Conservation (phyloP, 2,888 invertebrate genomes). For the Pandemis cinnamomeana region DNA sequence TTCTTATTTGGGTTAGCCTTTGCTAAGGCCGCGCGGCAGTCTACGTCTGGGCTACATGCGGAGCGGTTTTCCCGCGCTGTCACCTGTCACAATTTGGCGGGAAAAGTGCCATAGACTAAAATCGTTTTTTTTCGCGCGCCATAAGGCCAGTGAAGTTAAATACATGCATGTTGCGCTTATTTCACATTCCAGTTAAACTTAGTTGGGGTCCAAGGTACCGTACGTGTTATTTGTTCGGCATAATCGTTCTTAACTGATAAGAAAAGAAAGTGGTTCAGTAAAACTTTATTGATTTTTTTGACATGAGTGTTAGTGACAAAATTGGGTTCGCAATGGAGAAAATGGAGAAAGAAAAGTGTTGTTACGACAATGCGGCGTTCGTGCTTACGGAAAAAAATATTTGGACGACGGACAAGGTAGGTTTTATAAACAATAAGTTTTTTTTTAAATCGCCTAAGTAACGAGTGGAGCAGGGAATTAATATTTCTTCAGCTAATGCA, state of each 20-base stretch:
- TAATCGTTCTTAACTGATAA: constrained; percentile 43
- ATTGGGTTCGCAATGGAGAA: constrained; percentile 50
- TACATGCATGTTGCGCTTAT: background rate
- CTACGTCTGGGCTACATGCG: constrained; percentile 52
- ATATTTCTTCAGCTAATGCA: constrained; percentile 27
- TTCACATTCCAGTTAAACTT: background rate
- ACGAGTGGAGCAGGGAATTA: background rate
- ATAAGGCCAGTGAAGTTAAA: constrained; percentile 17
- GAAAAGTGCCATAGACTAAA: constrained; percentile 51
- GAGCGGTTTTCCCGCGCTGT: constrained; percentile 61
- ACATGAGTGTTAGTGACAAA: constrained; percentile 51
- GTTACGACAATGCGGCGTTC: constrained; percentile 73
- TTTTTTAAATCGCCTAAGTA: background rate
- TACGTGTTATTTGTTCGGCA: background rate
- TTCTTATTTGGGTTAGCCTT: constrained; percentile 59
- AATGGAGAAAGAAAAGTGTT: constrained; percentile 60
- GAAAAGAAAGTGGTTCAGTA: constrained; percentile 34
- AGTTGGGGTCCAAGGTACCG: background rate
- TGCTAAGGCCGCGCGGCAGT: constrained; percentile 56
- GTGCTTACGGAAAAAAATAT: constrained; percentile 70
- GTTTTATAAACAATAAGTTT: too few relatives aligned
- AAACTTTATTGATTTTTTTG: constrained; percentile 25
- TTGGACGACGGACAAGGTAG: constrained; percentile 48
- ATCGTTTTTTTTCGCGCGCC: constrained; percentile 4
- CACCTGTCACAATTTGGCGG: constrained; percentile 58